Conservation (phyloP, 2,888 invertebrate genomes). For the Morinoia aosen region DNA sequence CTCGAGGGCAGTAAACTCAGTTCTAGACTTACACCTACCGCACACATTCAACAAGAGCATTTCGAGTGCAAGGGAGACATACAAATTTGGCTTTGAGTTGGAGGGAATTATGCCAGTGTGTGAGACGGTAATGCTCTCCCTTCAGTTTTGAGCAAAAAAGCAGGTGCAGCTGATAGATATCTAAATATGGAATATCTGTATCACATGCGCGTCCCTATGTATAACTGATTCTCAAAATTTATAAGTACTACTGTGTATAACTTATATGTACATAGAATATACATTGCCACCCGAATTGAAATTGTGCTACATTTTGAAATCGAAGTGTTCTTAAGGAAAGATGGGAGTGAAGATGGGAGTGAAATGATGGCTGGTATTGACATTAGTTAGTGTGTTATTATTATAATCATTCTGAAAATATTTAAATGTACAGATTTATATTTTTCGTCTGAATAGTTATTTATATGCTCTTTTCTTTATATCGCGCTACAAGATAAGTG, state of each 20-base stretch:
- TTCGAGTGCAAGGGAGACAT: no score
- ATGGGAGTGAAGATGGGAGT: neutral
- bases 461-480: neutral
- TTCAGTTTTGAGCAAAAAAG: neutral
- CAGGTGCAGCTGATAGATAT: neutral
- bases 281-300: no score
- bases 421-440: neutral
- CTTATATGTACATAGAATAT: no score
- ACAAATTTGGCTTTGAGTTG: neutral
- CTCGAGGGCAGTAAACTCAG: no score
- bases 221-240: no score
- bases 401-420: neutral
- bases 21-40: no score
- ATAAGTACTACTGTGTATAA: no score
- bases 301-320: no score
- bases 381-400: neutral
- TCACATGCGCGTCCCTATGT: neutral
- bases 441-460: neutral
- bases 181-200: neutral
- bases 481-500: neutral
- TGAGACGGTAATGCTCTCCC: neutral
- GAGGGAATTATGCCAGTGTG: neutral
- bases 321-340: no score
- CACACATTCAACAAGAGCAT: neutral
- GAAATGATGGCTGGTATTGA: neutral